These are phyloP conservation scores for Drosophila baimaii DNA, from an alignment of 1,140 invertebrate genomes.

Conservation along the genomic window DNA sequence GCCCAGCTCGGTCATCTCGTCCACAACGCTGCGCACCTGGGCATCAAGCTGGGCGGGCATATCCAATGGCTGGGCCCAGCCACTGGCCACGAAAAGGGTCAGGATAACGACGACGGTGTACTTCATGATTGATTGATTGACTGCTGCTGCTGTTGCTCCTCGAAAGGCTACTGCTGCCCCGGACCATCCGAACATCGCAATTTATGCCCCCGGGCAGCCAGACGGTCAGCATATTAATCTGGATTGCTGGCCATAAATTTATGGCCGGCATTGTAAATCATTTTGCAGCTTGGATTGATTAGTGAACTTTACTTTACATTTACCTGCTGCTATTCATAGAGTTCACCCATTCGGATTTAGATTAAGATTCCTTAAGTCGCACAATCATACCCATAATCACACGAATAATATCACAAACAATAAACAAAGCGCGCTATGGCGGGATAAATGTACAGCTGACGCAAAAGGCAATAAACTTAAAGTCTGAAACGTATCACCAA, in stretches of 20 bases:
- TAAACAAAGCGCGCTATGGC: constrained; percentile 4
- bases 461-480: not conserved
- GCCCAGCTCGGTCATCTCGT: constrained; percentile 57
- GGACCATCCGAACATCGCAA: not conserved
- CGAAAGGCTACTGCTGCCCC: constrained; percentile 13
- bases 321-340: constrained; percentile 25
- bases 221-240: constrained; percentile 18
- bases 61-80: constrained; percentile 37
- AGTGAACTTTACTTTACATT: constrained; percentile 52
- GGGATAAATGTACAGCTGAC: constrained; percentile 1
- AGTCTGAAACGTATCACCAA: not conserved
- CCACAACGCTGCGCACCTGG: constrained; percentile 44
- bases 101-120: constrained; percentile 27
- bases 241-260: constrained; percentile 40
- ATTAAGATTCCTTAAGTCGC: constrained; percentile 24
- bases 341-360: constrained; percentile 27
- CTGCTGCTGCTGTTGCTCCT: constrained; percentile 4
- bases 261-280: constrained; percentile 30
- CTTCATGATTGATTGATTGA: constrained; percentile 63
- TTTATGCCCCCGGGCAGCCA: constrained; percentile 28
- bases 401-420: not conserved
- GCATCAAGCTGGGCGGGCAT: constrained; percentile 47
- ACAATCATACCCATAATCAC: constrained; percentile 1
- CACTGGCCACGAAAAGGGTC: constrained; percentile 44
- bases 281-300: constrained; percentile 7